A percentile compares a stretch with the other conserved stretches of the same genome.
phyloP scores from a whole-genome alignment of 37 sponge, comb jelly and placozoan species.

The Chondrilla cf. caribensis region DNA sequence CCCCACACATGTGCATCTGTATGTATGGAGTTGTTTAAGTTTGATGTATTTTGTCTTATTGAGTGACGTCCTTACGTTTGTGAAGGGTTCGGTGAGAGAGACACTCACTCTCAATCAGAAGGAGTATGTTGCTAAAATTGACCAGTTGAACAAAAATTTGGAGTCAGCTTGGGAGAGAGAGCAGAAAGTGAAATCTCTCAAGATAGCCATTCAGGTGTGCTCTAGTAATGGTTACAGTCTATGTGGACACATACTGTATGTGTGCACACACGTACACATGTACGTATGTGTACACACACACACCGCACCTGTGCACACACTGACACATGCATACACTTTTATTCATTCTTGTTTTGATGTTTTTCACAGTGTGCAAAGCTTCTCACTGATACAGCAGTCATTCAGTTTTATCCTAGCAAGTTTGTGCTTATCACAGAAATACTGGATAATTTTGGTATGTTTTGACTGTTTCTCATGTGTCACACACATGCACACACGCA shows the following conservation, averaged over 20 bases:
- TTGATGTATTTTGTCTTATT: conserved; percentile 1
- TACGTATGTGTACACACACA: not conserved
- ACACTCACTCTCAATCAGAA: conserved; percentile 90
- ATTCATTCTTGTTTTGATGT: not conserved
- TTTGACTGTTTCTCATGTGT: not conserved
- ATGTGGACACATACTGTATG: not conserved
- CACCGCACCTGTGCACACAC: not conserved
- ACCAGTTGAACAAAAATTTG: conserved; percentile 79
- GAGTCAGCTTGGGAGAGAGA: conserved; percentile 85
- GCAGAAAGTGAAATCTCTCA: conserved; percentile 94
- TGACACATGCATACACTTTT: not conserved
- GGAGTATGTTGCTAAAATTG: conserved; percentile 93
- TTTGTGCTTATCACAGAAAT: conserved; percentile 98
- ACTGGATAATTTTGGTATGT: conserved; percentile 92
- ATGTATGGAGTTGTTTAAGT: conserved; percentile 21
- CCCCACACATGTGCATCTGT: conserved; percentile 30
- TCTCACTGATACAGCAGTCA: conserved; percentile 80
- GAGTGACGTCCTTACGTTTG: not conserved
- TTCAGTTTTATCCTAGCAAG: conserved; percentile 99
- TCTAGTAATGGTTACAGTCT: not conserved
- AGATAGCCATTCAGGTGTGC: conserved; percentile 94
- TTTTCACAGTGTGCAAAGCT: conserved; percentile 85
- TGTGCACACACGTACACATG: not conserved
- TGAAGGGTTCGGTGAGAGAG: conserved; percentile 76
- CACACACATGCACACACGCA: not conserved